Evolutionary conservation across 2,113 vertebrate genomes (phyloP), one percentile per base, ranked within the genome.

Genomic region (Amblyopsis rosae): DNA sequence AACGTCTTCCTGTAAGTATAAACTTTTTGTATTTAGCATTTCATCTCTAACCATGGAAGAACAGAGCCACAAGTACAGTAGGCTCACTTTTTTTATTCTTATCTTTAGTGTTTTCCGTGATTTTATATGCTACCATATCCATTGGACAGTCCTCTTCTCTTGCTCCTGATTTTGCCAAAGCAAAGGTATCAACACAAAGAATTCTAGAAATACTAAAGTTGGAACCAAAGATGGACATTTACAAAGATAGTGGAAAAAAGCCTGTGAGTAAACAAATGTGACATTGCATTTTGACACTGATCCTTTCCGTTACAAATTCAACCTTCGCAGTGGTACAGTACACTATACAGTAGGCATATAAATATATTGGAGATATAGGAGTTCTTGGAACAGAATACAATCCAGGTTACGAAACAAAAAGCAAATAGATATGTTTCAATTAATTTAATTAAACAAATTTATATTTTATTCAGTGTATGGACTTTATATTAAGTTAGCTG

Each of bases 101-200:
- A 26, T n/a, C 6, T 59, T 12, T 1, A 65, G 95, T 94, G 15
- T 94, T 94, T 81, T 94, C 93, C 63, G 92, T 93, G 9, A 82
- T 96, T 78, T 89, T 95, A 9, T 92, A 95, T 82, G 91, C 94
- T 3, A 93, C 95, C 0, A 92, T 95, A 89, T 93, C 91, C 9
- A 62, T 95, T 1, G 95, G 95, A 73, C 92, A 95, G 12, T 81
- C 64, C 3, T 93, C 92, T 33, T 96, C 94, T 46, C 94, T 95
- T 73, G 90, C 94, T 69, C 94, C 95, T 54, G 93, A 96, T 81
- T 96, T 95, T 26, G 90, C 92, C 47, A 95, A 95, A 88, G 94
- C 94, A 65, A 96, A 94, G 82, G 56, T 41, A 41, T 41, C 35
- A 41, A 8, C 35, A 41, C 35, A 41, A 41, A 41, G 5, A 41